Evolutionary conservation across 2,888 invertebrate species (phyloP), one percentile per base, ranked within the genome.

Genomic region (Agonopterix subpropinquella): DNA sequence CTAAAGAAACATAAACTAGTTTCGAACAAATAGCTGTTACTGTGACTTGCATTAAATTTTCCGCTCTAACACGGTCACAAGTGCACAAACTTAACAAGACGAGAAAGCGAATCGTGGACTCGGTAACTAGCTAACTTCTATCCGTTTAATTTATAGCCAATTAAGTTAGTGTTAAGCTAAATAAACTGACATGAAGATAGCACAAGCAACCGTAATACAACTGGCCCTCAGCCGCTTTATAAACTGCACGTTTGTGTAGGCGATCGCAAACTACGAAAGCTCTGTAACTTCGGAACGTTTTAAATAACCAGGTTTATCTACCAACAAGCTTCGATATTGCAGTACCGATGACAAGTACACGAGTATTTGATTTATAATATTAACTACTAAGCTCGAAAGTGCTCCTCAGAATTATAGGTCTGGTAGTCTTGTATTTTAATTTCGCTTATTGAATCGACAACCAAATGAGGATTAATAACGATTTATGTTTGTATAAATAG

Each of bases 101-200:
- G 65, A 70, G 71, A 71, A 70, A 77, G 70, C 70, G 65, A 67
- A 70, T 67, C 61, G 68, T 67, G 64, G 58, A 67, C 61, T 64
- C 66, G 56, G 71, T 72, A 77, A 79, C 77, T 70, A 73, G 79
- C 74, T 72, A 77, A 79, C 76, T 77, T 75, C 70, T 76, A 70
- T 61, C 70, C 66, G 64, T 67, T 76, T 81, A 83, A 87, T 85
- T 86, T 86, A 87, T 80, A 73, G 84, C 80, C 86, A 87, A 87
- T 87, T 85, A 86, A 77, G 79, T 77, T 77, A 70, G 80, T 84
- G 83, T 79, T 81, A 80, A 80, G 77, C 80, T 77, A 75, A 83
- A 83, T 81, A 83, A 81, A 81, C 79, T 76, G 76, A 80, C 78
- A 73, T 62, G 75, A 73, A 78, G 80, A 80, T 80, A 80, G 73